Percentiles rank a stretch among this genome's conserved stretches.
Evolutionary conservation across 2,888 invertebrate species (phyloP).

Genomic region (Perizoma flavofasciatum): DNA sequence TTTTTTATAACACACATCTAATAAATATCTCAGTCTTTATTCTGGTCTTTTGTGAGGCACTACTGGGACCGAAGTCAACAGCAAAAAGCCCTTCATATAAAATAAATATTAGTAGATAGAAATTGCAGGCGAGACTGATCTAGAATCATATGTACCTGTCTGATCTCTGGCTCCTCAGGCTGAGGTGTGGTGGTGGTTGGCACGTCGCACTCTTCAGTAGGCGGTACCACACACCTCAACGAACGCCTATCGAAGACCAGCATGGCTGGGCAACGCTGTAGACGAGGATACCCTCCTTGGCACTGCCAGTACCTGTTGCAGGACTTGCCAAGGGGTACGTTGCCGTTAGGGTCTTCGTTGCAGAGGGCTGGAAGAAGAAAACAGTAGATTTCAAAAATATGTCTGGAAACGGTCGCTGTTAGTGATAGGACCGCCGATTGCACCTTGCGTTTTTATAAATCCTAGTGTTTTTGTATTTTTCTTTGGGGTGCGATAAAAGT

Average conservation of each 20-base stretch:
- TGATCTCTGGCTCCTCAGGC: constrained; percentile 74
- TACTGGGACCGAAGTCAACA: no score
- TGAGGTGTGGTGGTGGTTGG: constrained; percentile 90
- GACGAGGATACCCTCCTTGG: constrained; percentile 95
- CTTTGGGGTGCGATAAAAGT: no score
- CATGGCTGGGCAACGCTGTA: constrained; percentile 96
- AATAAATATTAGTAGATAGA: no score
- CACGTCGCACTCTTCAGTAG: constrained; percentile 94
- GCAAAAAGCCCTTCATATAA: no score
- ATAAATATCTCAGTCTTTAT: no score
- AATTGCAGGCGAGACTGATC: background rate
- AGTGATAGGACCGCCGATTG: no score
- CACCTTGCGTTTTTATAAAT: no score
- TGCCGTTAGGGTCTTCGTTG: constrained; percentile 95
- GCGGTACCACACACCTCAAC: constrained; percentile 93
- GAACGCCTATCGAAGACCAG: constrained; percentile 93
- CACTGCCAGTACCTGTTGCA: constrained; percentile 98
- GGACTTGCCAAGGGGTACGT: constrained; percentile 95
- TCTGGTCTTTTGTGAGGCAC: no score
- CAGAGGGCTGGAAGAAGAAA: constrained; percentile 89
- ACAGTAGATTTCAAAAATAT: no score
- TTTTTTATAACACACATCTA: no score
- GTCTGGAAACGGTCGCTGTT: no score
- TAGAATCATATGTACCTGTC: constrained; percentile 55
- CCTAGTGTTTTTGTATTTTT: no score